phyloP scores from a whole-genome alignment of 2,113 vertebrate species.

The Scalopus aquaticus region DNA sequence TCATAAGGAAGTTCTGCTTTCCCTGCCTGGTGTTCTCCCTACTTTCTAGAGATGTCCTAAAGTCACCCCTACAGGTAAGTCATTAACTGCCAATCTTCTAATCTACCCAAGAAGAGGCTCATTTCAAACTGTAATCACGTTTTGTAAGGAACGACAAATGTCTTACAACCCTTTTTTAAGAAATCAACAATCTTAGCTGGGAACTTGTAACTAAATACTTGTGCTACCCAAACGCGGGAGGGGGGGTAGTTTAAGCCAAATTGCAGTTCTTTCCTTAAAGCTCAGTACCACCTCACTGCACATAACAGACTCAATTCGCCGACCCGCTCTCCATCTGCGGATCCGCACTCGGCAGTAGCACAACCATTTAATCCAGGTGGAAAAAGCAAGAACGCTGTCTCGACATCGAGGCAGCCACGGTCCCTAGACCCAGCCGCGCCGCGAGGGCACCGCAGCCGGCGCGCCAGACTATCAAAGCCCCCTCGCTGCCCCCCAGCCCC shows the following conservation, averaged over 20 bases:
- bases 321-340: background rate
- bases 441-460: background rate
- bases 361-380: background rate
- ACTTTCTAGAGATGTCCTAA: conserved; percentile 4
- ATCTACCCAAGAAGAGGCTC: conserved; percentile 32
- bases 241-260: background rate
- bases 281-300: background rate
- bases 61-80: background rate
- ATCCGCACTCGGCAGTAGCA: background rate
- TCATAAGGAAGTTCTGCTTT: background rate
- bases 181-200: background rate
- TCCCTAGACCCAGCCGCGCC: background rate
- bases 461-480: background rate
- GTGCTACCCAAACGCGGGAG: background rate
- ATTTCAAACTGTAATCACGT: conserved; percentile 17
- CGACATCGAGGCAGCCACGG: background rate
- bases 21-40: conserved; percentile 13
- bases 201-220: conserved; percentile 27
- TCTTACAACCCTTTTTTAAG: background rate
- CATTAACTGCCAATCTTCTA: background rate
- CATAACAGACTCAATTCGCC: background rate
- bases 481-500: too few relatives aligned
- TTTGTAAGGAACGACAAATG: background rate
- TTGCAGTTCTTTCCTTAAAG: conserved; percentile 1
- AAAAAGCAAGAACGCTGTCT: background rate